A percentile compares a stretch with the other conserved stretches of the same genome.
Conservation (phyloP, 2,888 invertebrate species). For the Pristionchus exspectatus region DNA sequence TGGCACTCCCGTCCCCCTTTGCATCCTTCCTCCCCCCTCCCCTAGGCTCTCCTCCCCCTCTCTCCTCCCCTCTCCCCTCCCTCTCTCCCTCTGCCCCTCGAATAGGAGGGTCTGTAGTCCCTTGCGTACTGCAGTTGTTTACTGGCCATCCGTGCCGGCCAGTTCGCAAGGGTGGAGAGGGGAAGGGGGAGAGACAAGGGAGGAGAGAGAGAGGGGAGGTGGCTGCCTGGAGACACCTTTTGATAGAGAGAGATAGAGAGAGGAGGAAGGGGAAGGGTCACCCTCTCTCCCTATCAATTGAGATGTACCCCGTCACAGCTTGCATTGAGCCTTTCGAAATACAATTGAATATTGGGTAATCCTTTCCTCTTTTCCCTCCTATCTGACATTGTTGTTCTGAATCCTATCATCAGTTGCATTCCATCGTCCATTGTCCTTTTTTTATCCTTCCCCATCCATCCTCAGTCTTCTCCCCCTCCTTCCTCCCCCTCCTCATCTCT, state of each 20-base stretch:
- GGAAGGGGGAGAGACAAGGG: conserved; percentile 12
- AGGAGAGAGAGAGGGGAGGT: neutral
- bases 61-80: neutral
- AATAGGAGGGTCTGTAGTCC: conserved; percentile 38
- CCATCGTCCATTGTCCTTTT: neutral
- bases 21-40: neutral
- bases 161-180: neutral
- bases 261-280: neutral
- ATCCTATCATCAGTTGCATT: neutral
- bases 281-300: neutral
- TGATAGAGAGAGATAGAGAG: neutral
- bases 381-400: neutral
- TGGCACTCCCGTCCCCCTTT: conserved; percentile 44
- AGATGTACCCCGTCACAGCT: neutral
- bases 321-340: neutral
- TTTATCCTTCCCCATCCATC: neutral
- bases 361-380: neutral
- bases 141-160: conserved; percentile 50
- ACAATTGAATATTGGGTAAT: neutral
- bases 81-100: neutral
- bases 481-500: neutral
- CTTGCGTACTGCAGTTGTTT: conserved; percentile 54
- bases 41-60: neutral
- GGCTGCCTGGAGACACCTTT: conserved; percentile 37
- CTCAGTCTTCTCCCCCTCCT: neutral